phyloP scores from a whole-genome alignment of 1,140 invertebrate genomes.

The Ganaspis sp. region DNA sequence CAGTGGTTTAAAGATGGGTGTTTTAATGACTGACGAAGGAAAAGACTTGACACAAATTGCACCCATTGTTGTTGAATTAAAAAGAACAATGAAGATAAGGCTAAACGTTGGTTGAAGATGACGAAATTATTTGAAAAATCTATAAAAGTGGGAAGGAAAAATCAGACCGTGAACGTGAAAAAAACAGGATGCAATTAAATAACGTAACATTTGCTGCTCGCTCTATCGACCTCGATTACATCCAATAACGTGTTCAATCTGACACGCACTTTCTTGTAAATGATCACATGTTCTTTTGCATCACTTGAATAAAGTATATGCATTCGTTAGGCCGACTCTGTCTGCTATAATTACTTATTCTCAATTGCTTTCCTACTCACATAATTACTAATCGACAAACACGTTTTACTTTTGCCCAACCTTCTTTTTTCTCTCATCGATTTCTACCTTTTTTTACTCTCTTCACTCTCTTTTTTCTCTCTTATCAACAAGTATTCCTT shows the following conservation, averaged over 20 bases:
- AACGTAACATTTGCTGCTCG: background rate
- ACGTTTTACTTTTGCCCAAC: background rate
- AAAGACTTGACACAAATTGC: conserved; percentile 6
- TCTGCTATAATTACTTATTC: conserved; percentile 4
- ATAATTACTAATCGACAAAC: background rate
- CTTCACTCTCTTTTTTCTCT: no score
- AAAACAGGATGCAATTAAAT: conserved; percentile 22
- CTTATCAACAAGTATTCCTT: no score
- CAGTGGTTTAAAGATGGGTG: background rate
- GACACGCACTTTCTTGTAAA: conserved; percentile 25
- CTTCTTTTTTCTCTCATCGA: background rate
- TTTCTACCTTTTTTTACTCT: no score
- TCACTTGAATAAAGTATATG: background rate
- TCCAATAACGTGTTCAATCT: conserved; percentile 5
- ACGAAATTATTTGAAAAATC: background rate
- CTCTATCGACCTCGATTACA: conserved; percentile 27
- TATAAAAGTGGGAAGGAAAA: conserved; percentile 8
- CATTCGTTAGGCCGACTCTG: background rate
- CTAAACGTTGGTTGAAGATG: background rate
- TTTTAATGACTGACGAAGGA: background rate
- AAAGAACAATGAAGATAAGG: background rate
- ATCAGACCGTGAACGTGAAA: conserved; percentile 27
- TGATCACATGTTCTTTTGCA: background rate
- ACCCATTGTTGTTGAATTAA: background rate
- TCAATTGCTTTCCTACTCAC: background rate